Evolutionary conservation across 2,888 invertebrate genomes (phyloP).

Genomic region (Tridacna gigas): DNA sequence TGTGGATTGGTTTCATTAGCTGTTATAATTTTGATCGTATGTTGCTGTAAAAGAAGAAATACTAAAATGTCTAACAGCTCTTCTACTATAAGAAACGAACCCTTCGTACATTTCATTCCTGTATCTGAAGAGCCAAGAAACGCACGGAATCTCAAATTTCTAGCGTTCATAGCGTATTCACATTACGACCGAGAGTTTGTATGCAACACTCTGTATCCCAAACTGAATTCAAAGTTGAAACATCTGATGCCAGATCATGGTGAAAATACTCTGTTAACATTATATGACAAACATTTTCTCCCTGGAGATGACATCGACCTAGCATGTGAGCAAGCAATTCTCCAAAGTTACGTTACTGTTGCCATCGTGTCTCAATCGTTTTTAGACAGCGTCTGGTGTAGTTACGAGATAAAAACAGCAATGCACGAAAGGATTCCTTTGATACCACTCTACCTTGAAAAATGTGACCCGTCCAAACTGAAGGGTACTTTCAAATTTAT

Average conservation of each 20-base stretch:
- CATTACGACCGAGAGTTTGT: constrained; percentile 6
- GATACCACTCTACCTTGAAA: not conserved
- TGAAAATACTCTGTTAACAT: not conserved
- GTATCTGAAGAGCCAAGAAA: not conserved
- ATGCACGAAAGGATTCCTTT: not conserved
- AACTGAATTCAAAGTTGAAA: not conserved
- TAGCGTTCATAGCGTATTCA: constrained; percentile 11
- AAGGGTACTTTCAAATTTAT: not conserved
- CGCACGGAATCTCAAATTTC: not conserved
- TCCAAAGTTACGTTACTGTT: constrained; percentile 7
- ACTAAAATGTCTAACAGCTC: not conserved
- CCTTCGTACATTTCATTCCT: not conserved
- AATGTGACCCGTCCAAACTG: not conserved
- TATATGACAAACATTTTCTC: constrained; percentile 10
- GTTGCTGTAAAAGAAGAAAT: constrained; percentile 3
- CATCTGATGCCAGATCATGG: not conserved
- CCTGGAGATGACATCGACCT: constrained; percentile 6
- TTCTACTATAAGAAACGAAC: not conserved
- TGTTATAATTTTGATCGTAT: not conserved
- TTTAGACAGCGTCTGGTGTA: not conserved
- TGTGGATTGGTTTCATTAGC: not conserved
- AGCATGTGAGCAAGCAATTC: constrained; percentile 10
- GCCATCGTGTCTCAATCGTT: constrained; percentile 1
- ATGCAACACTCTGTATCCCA: not conserved
- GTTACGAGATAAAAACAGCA: constrained; percentile 12